These are phyloP conservation scores for Clarias fuscus DNA, from an alignment of 2,797 vertebrate species.

Conservation along the genomic window DNA sequence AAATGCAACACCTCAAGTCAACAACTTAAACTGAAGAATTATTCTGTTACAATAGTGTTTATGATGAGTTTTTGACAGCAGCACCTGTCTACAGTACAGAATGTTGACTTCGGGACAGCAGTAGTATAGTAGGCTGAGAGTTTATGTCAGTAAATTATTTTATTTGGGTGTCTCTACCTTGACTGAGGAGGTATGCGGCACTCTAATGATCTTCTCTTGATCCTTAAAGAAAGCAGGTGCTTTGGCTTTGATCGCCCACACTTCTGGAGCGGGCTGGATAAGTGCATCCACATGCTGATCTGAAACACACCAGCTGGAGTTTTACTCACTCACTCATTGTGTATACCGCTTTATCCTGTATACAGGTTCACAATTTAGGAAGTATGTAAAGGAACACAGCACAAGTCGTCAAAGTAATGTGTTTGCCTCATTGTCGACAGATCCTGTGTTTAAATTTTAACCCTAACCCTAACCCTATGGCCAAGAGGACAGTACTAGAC, in stretches of 20 bases:
- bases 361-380: neutral
- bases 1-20: no score
- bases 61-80: neutral
- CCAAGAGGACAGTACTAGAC: no score
- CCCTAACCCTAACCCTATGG: no score
- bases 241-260: slow-evolving; percentile 67
- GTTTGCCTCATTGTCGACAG: neutral
- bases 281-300: slow-evolving; percentile 72
- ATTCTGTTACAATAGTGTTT: neutral
- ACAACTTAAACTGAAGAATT: no score
- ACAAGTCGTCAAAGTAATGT: neutral
- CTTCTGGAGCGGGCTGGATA: slow-evolving; percentile 65
- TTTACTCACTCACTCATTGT: no score
- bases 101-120: neutral
- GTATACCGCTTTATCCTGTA: no score
- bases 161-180: slow-evolving; percentile 60
- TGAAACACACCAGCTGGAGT: slow-evolving; percentile 46
- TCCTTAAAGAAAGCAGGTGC: slow-evolving; percentile 64
- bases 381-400: no score
- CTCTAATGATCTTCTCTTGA: slow-evolving; percentile 61
- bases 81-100: no score
- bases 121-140: no score
- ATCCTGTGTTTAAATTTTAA: neutral
- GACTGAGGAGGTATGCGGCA: slow-evolving; percentile 72
- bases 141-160: neutral